Evolutionary conservation across 2,797 vertebrate genomes (phyloP), one percentile per base, ranked within the genome.

Genomic region (Gambusia yucatana): DNA sequence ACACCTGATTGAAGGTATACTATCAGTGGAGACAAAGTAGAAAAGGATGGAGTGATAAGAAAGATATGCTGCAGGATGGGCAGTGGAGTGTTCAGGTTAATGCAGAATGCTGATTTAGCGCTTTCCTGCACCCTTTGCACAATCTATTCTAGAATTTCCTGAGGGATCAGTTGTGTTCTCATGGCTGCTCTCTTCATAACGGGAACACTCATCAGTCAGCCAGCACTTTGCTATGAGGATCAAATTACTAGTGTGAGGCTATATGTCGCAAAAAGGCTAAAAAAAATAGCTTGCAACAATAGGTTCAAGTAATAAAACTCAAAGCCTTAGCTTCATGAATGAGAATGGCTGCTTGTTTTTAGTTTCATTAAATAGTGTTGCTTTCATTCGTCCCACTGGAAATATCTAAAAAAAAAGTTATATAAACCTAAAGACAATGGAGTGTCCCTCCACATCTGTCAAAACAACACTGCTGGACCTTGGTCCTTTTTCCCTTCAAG

Each of bases 91-190:
- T 28, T 75, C 78, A 72, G 71, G 86, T 86, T 86, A 82, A 78
- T 50, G 33, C 75, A 73, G 77, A 82, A 50, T 84, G 92, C 92
- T 94, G 93, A 92, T 78, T 93, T 91, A 93, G 92, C 88, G 80
- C 80, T 78, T 88, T 77, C 72, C 61, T 69, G 65, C 82, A 79
- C 84, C 85, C 87, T 82, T 90, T 82, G 65, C 78, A 87, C 25
- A 8, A 84, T 90, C 92, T 90, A 90, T 92, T 93, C 89, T 86
- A 71, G 86, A 87, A 87, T 89, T 89, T 91, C 92, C 91, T 79
- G 63, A 52, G 85, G 86, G 92, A 89, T 81, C 83, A 78, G 86
- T 88, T 85, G 81, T 33, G 83, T 83, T 89, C 91, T 86, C 79
- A 74, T 77, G 90, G 84, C 88, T 86, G 87, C 13, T 81, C 91